Percentiles rank a stretch among this genome's conserved stretches.
phyloP scores from a whole-genome alignment of 2,888 invertebrate species.

The Ypsolopha sequella region DNA sequence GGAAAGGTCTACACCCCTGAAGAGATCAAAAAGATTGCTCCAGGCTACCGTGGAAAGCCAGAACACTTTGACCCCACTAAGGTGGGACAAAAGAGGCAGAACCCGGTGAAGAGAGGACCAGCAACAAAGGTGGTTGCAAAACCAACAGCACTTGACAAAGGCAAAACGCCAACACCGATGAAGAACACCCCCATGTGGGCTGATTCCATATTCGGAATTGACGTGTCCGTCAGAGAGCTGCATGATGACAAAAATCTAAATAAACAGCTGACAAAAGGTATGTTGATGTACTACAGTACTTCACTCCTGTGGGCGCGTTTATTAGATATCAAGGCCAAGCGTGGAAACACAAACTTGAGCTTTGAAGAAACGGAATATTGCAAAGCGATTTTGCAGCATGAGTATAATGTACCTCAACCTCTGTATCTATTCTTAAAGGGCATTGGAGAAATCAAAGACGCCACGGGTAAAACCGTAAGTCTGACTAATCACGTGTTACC shows the following conservation, averaged over 20 bases:
- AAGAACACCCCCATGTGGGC: constrained; percentile 11
- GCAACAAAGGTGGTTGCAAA: neutral
- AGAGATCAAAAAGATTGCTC: no score
- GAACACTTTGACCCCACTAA: neutral
- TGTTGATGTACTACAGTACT: constrained; percentile 19
- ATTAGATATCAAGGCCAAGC: constrained; percentile 18
- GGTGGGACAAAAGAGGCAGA: neutral
- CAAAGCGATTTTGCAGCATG: constrained; percentile 16
- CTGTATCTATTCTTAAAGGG: constrained; percentile 14
- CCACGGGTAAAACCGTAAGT: constrained; percentile 7
- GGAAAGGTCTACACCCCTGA: no score
- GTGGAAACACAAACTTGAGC: constrained; percentile 16
- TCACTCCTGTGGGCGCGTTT: constrained; percentile 15
- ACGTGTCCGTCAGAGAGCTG: constrained; percentile 15
- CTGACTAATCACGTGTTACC: neutral
- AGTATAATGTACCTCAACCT: constrained; percentile 22
- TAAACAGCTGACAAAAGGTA: constrained; percentile 14
- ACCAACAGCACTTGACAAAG: constrained; percentile 8
- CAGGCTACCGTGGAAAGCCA: neutral
- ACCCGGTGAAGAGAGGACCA: constrained; percentile 1
- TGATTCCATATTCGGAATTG: constrained; percentile 18
- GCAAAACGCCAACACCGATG: constrained; percentile 6
- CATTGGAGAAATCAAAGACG: constrained; percentile 14
- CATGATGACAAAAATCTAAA: constrained; percentile 12
- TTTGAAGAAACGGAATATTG: constrained; percentile 16